Conservation (phyloP, 2,797 vertebrate genomes). For the Argya squamiceps region DNA sequence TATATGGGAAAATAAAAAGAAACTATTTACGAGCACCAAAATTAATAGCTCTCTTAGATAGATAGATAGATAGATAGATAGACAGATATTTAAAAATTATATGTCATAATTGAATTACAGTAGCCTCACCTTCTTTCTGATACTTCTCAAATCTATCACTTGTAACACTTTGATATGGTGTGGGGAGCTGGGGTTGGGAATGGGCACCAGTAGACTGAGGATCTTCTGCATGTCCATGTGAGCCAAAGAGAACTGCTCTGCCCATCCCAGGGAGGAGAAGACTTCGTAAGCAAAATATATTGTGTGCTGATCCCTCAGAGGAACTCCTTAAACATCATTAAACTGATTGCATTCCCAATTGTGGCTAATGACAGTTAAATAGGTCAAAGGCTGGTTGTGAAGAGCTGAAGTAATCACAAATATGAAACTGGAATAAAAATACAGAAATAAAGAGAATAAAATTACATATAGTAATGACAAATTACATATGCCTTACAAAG, state of each 20-base stretch:
- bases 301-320: neutral
- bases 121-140: neutral
- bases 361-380: neutral
- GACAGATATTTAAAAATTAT: no score
- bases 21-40: neutral
- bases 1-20: neutral
- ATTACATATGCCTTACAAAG: neutral
- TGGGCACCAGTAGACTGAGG: neutral
- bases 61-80: no score
- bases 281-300: neutral
- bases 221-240: accelerated
- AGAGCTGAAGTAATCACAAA: neutral
- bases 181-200: neutral
- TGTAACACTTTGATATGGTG: neutral
- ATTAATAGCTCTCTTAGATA: neutral
- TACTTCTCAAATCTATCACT: neutral
- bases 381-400: neutral
- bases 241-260: neutral
- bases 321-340: neutral
- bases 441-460: neutral
- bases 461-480: neutral
- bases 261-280: neutral
- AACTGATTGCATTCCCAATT: neutral
- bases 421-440: neutral
- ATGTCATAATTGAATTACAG: neutral